Conservation (phyloP, 2,888 invertebrate species). For the Tiphia femorata region DNA sequence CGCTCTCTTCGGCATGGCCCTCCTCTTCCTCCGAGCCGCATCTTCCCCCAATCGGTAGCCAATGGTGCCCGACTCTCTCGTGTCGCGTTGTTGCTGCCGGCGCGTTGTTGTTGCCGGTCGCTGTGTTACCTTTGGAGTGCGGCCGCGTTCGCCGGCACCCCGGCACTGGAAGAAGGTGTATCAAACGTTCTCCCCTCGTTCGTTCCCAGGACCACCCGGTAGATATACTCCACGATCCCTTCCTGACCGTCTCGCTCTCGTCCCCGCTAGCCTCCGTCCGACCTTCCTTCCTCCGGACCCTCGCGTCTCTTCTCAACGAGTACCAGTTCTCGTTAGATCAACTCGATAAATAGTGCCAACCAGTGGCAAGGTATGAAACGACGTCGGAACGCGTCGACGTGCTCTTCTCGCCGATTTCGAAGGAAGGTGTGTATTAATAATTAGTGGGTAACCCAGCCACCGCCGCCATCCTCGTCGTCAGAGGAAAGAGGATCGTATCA, state of each 20-base stretch:
- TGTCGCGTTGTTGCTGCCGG: constrained; percentile 32
- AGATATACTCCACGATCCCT: too few relatives aligned
- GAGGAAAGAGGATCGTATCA: too few relatives aligned
- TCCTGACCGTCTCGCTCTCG: too few relatives aligned
- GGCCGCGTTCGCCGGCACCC: constrained; percentile 2
- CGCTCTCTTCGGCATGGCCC: background rate
- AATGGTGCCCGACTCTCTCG: constrained; percentile 6
- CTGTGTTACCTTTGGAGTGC: constrained; percentile 30
- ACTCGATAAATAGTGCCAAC: too few relatives aligned
- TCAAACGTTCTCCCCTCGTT: constrained; percentile 15
- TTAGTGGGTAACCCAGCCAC: too few relatives aligned
- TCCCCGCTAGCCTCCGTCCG: too few relatives aligned
- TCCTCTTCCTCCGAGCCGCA: background rate
- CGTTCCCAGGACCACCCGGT: constrained; percentile 33
- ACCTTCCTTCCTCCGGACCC: constrained; percentile 1
- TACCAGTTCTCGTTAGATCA: constrained; percentile 34
- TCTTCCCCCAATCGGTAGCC: constrained; percentile 29
- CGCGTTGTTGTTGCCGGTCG: constrained; percentile 17
- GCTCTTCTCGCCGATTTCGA: too few relatives aligned
- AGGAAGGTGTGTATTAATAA: too few relatives aligned
- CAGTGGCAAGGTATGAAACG: too few relatives aligned
- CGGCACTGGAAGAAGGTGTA: constrained; percentile 15
- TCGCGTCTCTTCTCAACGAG: too few relatives aligned
- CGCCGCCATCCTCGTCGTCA: too few relatives aligned
- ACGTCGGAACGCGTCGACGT: too few relatives aligned